Conservation (phyloP, 2,797 vertebrate species). For the Momotus momota region DNA sequence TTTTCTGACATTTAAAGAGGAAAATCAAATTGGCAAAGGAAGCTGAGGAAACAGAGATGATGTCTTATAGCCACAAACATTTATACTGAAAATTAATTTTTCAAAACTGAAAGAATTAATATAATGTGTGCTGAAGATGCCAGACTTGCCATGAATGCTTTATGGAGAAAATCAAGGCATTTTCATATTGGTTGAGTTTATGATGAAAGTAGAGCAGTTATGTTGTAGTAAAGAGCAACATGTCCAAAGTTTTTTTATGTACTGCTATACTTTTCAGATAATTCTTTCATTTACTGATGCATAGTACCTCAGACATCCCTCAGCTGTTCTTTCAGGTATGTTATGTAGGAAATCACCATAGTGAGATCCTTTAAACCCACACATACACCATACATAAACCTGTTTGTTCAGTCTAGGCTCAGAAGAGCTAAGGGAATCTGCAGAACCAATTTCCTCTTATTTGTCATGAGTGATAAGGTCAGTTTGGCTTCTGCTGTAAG, state of each 20-base stretch:
- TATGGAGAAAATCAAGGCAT: neutral
- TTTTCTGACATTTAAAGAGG: neutral
- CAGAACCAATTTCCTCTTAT: neutral
- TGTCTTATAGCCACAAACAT: neutral
- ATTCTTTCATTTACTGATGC: neutral
- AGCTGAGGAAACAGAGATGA: neutral
- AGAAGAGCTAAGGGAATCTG: neutral
- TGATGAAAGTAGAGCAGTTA: neutral
- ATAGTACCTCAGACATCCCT: neutral
- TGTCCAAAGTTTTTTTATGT: neutral
- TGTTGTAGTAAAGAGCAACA: neutral
- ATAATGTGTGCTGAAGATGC: neutral
- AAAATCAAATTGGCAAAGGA: neutral
- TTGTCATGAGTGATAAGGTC: neutral
- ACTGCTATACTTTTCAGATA: neutral
- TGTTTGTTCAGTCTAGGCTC: neutral
- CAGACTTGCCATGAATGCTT: neutral
- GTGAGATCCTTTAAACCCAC: neutral
- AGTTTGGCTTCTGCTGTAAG: neutral
- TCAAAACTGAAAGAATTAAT: neutral
- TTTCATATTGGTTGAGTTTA: neutral
- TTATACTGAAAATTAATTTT: neutral
- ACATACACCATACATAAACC: neutral
- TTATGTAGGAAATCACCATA: neutral
- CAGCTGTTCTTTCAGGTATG: neutral